Percentiles rank a stretch among this genome's conserved stretches.
Evolutionary conservation across 2,797 vertebrate genomes (phyloP).

Genomic region (Mormyrops boulengeri): DNA sequence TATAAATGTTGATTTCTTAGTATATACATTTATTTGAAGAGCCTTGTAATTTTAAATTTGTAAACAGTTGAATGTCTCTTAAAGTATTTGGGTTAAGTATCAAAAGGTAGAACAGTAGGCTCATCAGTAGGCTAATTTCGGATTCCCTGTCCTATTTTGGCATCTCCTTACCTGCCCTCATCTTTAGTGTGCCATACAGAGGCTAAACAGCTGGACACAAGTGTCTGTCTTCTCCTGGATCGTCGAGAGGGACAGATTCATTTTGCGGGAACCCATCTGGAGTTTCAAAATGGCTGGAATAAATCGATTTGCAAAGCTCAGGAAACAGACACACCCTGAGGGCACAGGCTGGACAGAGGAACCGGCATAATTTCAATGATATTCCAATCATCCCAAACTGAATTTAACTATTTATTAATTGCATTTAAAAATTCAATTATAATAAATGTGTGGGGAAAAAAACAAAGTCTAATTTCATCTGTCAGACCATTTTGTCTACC

Average conservation of each 20-base stretch:
- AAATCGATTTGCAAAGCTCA: constrained; percentile 10
- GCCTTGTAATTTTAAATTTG: neutral
- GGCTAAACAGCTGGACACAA: neutral
- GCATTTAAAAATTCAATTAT: neutral
- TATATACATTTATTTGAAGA: neutral
- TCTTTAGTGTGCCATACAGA: neutral
- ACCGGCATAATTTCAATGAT: neutral
- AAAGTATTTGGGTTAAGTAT: neutral
- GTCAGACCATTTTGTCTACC: neutral
- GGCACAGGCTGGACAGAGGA: neutral
- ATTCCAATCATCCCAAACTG: constrained; percentile 19
- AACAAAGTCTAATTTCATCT: neutral
- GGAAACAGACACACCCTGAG: neutral
- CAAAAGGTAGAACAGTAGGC: neutral
- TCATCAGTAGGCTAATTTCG: neutral
- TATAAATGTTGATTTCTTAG: neutral
- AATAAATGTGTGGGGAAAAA: neutral
- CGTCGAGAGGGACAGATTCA: neutral
- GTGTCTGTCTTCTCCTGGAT: neutral
- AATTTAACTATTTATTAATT: neutral
- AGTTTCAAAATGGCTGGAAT: constrained; percentile 8
- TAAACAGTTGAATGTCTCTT: neutral
- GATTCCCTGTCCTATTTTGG: neutral
- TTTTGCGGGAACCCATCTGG: neutral
- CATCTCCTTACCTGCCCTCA: neutral